phyloP scores from a whole-genome alignment of 1,140 invertebrate genomes.

The Drosophila sulfurigaster region DNA sequence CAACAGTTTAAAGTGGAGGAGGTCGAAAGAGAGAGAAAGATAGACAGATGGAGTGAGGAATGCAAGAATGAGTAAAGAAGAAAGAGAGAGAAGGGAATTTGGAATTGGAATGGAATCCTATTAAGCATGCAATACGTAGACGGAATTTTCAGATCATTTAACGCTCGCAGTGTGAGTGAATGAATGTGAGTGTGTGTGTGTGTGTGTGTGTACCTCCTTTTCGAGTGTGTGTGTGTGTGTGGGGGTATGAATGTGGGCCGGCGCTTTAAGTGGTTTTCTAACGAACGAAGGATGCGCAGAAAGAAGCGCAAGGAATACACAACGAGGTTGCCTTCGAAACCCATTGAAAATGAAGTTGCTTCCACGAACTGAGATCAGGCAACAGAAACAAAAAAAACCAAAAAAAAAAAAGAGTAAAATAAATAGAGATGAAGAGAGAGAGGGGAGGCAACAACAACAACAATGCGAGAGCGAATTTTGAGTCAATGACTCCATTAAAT shows the following conservation, averaged over 20 bases:
- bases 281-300: constrained; percentile 52
- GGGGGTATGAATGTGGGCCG: constrained; percentile 14
- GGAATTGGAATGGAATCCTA: constrained; percentile 68
- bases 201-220: constrained; percentile 18
- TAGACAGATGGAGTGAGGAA: background rate
- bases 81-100: constrained; percentile 2
- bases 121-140: constrained; percentile 71
- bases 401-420: constrained; percentile 1
- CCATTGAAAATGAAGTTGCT: constrained; percentile 36
- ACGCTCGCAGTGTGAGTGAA: constrained; percentile 2
- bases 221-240: constrained; percentile 12
- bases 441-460: background rate
- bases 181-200: constrained; percentile 1
- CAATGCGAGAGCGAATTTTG: constrained; percentile 36
- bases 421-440: background rate
- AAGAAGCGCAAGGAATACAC: constrained; percentile 20
- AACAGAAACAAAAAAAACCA: constrained; percentile 13
- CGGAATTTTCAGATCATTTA: constrained; percentile 73
- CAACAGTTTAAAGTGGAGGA: background rate
- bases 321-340: constrained; percentile 28
- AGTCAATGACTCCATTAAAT: constrained; percentile 80
- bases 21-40: background rate
- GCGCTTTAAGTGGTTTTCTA: constrained; percentile 58
- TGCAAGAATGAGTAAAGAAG: background rate
- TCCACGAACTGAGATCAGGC: constrained; percentile 42